Conservation (phyloP, 2,888 invertebrate species). For the Sericinus montela region DNA sequence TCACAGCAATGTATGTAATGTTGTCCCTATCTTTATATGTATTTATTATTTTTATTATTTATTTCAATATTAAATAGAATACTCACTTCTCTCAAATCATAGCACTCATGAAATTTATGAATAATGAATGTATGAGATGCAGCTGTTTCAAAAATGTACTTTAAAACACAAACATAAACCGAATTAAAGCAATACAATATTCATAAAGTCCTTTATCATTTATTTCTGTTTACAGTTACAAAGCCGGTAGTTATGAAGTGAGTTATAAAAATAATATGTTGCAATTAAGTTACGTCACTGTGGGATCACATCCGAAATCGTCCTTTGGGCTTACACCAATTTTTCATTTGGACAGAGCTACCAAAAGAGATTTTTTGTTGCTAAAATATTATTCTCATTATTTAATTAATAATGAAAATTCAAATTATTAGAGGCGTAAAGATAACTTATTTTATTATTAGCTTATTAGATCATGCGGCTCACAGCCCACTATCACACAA, state of each 20-base stretch:
- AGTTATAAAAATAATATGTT: slow-evolving; percentile 46
- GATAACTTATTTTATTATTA: no score
- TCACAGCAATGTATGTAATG: no score
- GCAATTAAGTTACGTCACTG: slow-evolving; percentile 46
- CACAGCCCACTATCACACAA: no score
- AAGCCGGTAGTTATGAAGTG: slow-evolving; percentile 38
- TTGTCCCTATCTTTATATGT: no score
- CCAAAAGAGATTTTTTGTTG: not conserved
- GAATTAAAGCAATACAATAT: slow-evolving; percentile 21
- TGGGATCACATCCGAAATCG: slow-evolving; percentile 48
- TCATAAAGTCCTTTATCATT: slow-evolving; percentile 36
- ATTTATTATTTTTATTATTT: no score
- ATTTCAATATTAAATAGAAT: no score
- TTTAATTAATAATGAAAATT: no score
- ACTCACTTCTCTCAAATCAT: no score
- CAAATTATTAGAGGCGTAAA: no score
- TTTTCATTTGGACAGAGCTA: slow-evolving; percentile 30
- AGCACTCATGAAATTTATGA: not conserved
- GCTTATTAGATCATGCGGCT: no score
- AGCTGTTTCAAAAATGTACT: slow-evolving; percentile 22
- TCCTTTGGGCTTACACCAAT: slow-evolving; percentile 40
- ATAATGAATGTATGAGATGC: not conserved
- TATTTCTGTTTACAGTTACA: slow-evolving; percentile 48
- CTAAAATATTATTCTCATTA: not conserved
- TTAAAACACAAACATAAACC: slow-evolving; percentile 17